Percentiles rank a stretch among this genome's conserved stretches.
Conservation (phyloP, 2,888 invertebrate genomes). For the Pristionchus maxplancki region DNA sequence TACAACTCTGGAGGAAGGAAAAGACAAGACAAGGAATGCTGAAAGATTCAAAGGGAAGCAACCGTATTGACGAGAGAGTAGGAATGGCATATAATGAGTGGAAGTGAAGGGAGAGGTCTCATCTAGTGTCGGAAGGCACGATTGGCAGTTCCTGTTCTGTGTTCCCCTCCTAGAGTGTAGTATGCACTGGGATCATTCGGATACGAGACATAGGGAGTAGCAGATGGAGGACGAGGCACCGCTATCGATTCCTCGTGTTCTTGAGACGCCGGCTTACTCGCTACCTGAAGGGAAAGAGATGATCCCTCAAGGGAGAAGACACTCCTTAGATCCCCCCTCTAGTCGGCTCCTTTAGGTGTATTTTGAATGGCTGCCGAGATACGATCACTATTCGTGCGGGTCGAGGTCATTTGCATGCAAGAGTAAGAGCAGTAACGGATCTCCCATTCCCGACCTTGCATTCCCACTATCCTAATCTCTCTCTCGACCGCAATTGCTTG, state of each 20-base stretch:
- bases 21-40: not conserved
- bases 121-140: not conserved
- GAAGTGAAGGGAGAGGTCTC: not conserved
- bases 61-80: slow-evolving; percentile 44
- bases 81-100: slow-evolving; percentile 22
- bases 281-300: slow-evolving; percentile 66
- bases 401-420: slow-evolving; percentile 37
- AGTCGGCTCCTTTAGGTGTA: slow-evolving; percentile 15
- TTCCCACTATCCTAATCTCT: slow-evolving; percentile 42
- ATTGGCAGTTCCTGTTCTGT: slow-evolving; percentile 24
- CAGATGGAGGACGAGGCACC: slow-evolving; percentile 63
- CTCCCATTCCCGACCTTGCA: slow-evolving; percentile 33
- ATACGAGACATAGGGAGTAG: slow-evolving; percentile 74
- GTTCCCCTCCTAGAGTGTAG: slow-evolving; percentile 75
- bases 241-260: slow-evolving; percentile 72
- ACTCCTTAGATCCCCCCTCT: not conserved
- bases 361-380: slow-evolving; percentile 2
- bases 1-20: slow-evolving; percentile 8
- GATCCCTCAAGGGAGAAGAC: not conserved
- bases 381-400: slow-evolving; percentile 42
- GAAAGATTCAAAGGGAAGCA: slow-evolving; percentile 9
- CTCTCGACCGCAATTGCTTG: slow-evolving; percentile 37
- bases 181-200: slow-evolving; percentile 76
- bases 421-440: slow-evolving; percentile 1
- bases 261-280: slow-evolving; percentile 73